These are phyloP conservation scores for Tetramorium simillimum DNA, from an alignment of 1,140 invertebrate genomes.

Conservation along the genomic window DNA sequence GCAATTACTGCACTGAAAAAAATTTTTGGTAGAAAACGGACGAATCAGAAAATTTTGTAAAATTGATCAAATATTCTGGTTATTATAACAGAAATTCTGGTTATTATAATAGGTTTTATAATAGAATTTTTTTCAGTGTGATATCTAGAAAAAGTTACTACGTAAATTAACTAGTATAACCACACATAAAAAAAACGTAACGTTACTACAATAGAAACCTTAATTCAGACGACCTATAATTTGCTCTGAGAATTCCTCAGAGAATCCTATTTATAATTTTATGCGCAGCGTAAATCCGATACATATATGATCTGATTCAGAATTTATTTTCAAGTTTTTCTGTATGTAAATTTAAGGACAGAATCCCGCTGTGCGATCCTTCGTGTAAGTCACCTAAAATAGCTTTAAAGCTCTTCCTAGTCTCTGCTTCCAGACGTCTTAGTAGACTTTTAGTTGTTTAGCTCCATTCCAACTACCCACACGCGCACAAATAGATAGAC, in stretches of 20 bases:
- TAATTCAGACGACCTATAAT: background rate
- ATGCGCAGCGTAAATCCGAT: background rate
- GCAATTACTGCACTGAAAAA: background rate
- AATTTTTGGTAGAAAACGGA: no score
- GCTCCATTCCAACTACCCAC: background rate
- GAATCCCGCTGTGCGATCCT: background rate
- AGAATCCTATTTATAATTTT: background rate
- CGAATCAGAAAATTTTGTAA: no score
- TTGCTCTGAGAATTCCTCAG: background rate
- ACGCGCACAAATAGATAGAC: background rate
- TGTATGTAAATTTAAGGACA: background rate
- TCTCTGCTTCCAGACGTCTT: background rate
- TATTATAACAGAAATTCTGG: no score
- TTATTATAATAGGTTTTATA: no score
- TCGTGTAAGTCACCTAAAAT: background rate
- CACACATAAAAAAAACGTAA: background rate
- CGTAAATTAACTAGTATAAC: background rate
- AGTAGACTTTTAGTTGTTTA: background rate
- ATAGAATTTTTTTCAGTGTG: no score
- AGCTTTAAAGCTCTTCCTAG: background rate
- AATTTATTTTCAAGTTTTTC: slow-evolving; percentile 4
- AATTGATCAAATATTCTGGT: no score
- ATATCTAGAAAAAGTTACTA: background rate
- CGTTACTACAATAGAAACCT: no score
- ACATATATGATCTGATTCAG: background rate